phyloP scores from a whole-genome alignment of 2,888 invertebrate species.

The Alsophila aescularia region DNA sequence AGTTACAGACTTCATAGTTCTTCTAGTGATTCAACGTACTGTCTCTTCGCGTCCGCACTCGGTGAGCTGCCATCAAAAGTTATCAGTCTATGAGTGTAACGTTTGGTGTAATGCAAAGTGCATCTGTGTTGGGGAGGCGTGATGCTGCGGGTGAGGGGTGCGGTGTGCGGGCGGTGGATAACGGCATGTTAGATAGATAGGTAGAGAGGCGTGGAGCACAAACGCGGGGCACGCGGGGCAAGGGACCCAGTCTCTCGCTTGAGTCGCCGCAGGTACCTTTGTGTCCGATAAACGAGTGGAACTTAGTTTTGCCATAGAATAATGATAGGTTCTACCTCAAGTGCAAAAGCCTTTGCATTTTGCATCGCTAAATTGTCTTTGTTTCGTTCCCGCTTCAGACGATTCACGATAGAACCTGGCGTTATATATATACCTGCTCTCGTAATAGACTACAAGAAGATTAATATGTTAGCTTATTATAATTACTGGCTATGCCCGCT shows the following conservation, averaged over 20 bases:
- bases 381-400: background rate
- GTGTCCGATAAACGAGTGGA: conserved; percentile 21
- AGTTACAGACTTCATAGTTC: too few species aligned
- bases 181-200: conserved; percentile 47
- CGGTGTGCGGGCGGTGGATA: conserved; percentile 30
- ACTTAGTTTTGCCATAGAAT: background rate
- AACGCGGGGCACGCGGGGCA: background rate
- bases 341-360: background rate
- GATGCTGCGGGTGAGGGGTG: conserved; percentile 8
- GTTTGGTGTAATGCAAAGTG: conserved; percentile 2
- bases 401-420: too few species aligned
- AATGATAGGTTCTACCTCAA: background rate
- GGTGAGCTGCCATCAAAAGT: background rate
- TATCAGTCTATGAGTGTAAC: background rate
- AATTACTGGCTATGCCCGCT: too few species aligned
- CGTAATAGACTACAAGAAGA: too few species aligned
- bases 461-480: too few species aligned
- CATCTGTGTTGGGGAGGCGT: background rate
- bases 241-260: conserved; percentile 9
- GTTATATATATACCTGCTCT: too few species aligned
- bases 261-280: conserved; percentile 16
- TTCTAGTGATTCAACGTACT: too few species aligned
- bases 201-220: conserved; percentile 2
- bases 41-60: background rate
- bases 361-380: background rate